A percentile compares a stretch with the other conserved stretches of the same genome.
Conservation (phyloP, 2,113 vertebrate species). For the Marcusenius ussheri region DNA sequence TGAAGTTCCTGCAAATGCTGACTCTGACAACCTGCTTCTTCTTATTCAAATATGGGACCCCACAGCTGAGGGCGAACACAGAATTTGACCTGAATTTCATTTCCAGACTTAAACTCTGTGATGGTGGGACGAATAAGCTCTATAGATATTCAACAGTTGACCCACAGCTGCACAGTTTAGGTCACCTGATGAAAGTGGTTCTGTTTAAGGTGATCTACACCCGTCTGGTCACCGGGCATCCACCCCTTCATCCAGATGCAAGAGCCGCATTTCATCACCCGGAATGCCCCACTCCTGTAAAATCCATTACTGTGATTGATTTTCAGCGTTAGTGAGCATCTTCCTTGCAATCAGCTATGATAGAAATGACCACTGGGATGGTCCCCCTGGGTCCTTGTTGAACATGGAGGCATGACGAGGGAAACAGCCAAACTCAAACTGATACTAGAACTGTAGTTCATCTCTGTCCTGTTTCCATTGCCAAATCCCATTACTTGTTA, state of each 20-base stretch:
- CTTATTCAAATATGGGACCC: not conserved
- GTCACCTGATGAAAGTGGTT: not conserved
- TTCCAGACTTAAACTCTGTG: not conserved
- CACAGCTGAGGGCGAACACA: not conserved
- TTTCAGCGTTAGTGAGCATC: not conserved
- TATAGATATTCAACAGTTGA: not conserved
- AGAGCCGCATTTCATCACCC: not conserved
- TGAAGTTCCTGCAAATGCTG: not conserved
- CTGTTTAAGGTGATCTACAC: not conserved
- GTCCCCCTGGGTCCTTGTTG: not conserved
- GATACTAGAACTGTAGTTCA: not conserved
- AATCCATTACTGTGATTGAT: not conserved
- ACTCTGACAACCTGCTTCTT: not conserved
- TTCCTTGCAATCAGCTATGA: not conserved
- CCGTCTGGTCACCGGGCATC: not conserved
- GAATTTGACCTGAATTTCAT: not conserved
- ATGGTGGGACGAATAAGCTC: not conserved
- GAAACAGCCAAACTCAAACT: not conserved
- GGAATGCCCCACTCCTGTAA: not conserved
- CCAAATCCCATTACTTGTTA: not conserved
- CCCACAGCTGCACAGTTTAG: not conserved
- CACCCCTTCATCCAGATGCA: not conserved
- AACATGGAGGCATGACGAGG: not conserved
- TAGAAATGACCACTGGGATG: not conserved
- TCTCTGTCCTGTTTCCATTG: not conserved